Base-by-base conservation (phyloP, 1,140 invertebrate species). In the Drosophila melanica region DNA sequence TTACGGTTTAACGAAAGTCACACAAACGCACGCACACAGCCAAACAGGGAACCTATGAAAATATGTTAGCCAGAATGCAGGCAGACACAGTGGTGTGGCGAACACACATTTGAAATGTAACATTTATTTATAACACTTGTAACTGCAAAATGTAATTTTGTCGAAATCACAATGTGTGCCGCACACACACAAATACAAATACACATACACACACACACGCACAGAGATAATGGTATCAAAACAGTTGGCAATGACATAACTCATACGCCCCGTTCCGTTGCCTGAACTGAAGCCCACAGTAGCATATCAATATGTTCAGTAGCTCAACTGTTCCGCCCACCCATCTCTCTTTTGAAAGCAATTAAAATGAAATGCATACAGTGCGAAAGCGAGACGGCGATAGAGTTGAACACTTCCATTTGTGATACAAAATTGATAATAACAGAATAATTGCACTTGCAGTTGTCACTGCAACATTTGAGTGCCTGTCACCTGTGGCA, bases 111-210 rank as follows among this genome's bases (percentile, higher is more conserved):
- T 79, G 47, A 33, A 80, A 63, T 71, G 60, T 50, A 45, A 69
- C 62, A 81, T 70, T 70, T 82, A 75, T 82, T 78, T 70, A 64
- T 65, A 68, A 50, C 75, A 78, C 54, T 77, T 78, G 75, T 68
- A 82, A 81, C 71, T 71, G 62, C 50, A 57, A 81, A 81, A 81
- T 75, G 79, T 58, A 75, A 77, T 81, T 81, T 70, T 75, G 60
- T 67, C 23, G 45, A 63, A 77, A 75, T 69, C 73, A 77, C 63
- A 64, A 76, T 72, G 72, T 76, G 37, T n/a, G n/a, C 47, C 42
- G 68, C 35, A 68, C 45, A 39, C 44, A 39, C 37, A 39, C 37
- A 12, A 4, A 41, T 1, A 6, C 8, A 23, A 7, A 57, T 16
- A 41, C 35, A 51, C 7, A 47, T 4, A 27, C 9, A 44, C 44